These are phyloP conservation scores for Zingel zingel DNA, from an alignment of 2,113 vertebrate genomes.

Conservation along the genomic window DNA sequence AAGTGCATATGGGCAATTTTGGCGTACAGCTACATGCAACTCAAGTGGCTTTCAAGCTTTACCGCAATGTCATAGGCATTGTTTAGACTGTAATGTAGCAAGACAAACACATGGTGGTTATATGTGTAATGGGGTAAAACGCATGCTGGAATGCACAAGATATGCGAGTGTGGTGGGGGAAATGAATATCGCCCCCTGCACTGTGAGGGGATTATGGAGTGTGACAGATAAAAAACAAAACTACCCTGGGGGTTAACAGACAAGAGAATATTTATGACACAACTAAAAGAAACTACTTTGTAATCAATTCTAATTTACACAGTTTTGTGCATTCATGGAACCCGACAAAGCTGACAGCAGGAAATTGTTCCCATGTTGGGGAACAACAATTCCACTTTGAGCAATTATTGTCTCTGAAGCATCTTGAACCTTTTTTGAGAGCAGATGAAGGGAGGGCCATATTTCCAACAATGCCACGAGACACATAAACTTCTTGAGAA, in stretches of 20 bases:
- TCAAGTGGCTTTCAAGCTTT: slow-evolving; percentile 42
- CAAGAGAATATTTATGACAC: slow-evolving; percentile 57
- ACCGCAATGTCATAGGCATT: slow-evolving; percentile 57
- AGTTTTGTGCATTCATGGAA: slow-evolving; percentile 53
- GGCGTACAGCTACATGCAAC: slow-evolving; percentile 17
- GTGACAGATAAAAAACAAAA: slow-evolving; percentile 52
- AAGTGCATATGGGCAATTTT: slow-evolving; percentile 37
- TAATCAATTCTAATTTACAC: slow-evolving; percentile 74
- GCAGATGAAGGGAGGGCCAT: slow-evolving; percentile 58
- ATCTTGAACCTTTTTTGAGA: slow-evolving; percentile 69
- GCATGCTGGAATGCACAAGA: slow-evolving; percentile 52
- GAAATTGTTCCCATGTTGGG: slow-evolving; percentile 75
- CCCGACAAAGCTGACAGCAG: slow-evolving; percentile 60
- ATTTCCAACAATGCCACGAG: slow-evolving; percentile 61
- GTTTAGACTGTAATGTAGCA: slow-evolving; percentile 53
- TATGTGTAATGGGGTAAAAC: slow-evolving; percentile 50
- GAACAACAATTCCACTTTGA: slow-evolving; percentile 54
- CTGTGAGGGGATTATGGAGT: slow-evolving; percentile 31
- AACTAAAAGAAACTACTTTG: slow-evolving; percentile 62
- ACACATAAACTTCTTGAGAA: slow-evolving; percentile 67
- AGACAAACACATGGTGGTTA: slow-evolving; percentile 72
- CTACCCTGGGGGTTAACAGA: slow-evolving; percentile 13
- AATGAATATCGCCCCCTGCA: slow-evolving; percentile 39
- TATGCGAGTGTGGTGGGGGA: slow-evolving; percentile 44
- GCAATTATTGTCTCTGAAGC: slow-evolving; percentile 56